Evolutionary conservation across 2,113 vertebrate species (phyloP).

Genomic region (Mus pahari): DNA sequence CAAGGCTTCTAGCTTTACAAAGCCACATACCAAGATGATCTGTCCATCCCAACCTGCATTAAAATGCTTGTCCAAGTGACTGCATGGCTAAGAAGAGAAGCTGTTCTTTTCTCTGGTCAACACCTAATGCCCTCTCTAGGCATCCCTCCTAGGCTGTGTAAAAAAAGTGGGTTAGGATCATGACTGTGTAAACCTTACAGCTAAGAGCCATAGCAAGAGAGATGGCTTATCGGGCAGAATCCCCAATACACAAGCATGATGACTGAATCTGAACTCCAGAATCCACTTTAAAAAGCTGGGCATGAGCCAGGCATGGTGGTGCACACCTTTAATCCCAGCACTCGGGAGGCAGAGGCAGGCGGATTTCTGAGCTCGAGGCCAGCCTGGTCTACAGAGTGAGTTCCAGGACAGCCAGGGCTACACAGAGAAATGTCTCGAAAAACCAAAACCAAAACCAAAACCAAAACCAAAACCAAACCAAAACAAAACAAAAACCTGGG

Average conservation of each 20-base stretch:
- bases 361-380: too few relatives aligned
- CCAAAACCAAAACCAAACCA: too few relatives aligned
- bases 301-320: too few relatives aligned
- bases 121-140: background rate
- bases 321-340: too few relatives aligned
- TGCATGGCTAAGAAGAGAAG: background rate
- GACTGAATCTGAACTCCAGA: background rate
- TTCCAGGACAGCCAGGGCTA: too few relatives aligned
- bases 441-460: too few relatives aligned
- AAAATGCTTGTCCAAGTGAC: background rate
- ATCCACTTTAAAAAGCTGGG: background rate
- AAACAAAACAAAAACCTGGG: too few relatives aligned
- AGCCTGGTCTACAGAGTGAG: too few relatives aligned
- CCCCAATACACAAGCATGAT: background rate
- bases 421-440: too few relatives aligned
- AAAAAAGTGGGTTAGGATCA: background rate
- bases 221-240: background rate
- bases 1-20: background rate
- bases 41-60: background rate
- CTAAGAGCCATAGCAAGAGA: background rate
- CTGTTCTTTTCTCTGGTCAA: background rate
- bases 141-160: background rate
- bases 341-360: too few relatives aligned
- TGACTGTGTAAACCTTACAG: background rate
- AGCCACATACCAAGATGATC: background rate